Evolutionary conservation across 1,140 invertebrate genomes (phyloP), one percentile per base, ranked within the genome.

Genomic region (Ganaspis sp.): DNA sequence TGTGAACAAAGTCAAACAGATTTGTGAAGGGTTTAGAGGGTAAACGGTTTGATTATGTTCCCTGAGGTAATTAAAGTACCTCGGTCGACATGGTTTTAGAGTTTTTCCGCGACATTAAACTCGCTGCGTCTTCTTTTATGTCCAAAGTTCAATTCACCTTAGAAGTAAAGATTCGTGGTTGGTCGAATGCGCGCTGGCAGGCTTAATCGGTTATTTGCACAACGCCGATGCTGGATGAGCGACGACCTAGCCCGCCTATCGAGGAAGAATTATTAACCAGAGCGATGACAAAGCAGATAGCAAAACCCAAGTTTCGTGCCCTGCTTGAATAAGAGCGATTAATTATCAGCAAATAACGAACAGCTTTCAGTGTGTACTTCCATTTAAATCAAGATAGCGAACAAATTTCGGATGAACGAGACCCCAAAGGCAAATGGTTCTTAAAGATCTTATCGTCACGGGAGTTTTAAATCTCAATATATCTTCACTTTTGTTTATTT

Each of bases 131-230:
- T 64, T 64, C 54, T 26, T 26, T 26, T 26, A 12, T 26, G 12
- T 26, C 54, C 21, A 26, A 45, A 64, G 54, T 64, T 26, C 12
- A n/a, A 49, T 49, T 17, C n/a, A 4, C 45, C 45, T 17, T n/a
- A n/a, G 45, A 15, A 9, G 6, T 15, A 49, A 17, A 17, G 45
- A 17, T 49, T n/a, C 15, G n/a, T n/a, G 45, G 45, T 49, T 49
- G 45, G n/a, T 49, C 45, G 45, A 49, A 49, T 49, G n/a, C 45
- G 4, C 45, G 45, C 58, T 21, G 64, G 73, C 75, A 72, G 53
- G 75, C 70, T 75, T 75, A 76, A 80, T 83, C 74, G 74, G 75
- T 77, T 82, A 81, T 84, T 84, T 80, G 75, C 78, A 70, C 70
- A 76, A 69, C 69, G 71, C 58, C 49, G 78, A 79, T 70, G 74